Evolutionary conservation across 2,888 invertebrate genomes (phyloP).

Genomic region (Aromia moschata): DNA sequence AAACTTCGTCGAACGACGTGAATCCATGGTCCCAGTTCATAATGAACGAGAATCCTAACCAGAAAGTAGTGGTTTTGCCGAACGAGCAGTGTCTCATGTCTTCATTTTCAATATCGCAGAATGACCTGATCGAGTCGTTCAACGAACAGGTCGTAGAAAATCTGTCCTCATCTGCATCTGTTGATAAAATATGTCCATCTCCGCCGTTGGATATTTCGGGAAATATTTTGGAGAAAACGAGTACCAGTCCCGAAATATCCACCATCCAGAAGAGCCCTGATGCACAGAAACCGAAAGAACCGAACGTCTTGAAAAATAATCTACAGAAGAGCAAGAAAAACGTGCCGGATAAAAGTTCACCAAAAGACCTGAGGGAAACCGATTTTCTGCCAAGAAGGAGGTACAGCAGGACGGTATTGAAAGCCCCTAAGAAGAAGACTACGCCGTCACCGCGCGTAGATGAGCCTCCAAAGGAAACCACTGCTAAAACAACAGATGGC

Average conservation of each 20-base stretch:
- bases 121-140: conserved; percentile 5
- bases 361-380: background rate
- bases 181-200: background rate
- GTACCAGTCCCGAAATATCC: background rate
- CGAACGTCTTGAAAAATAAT: background rate
- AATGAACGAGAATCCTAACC: conserved; percentile 5
- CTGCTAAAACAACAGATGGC: background rate
- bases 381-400: conserved; percentile 13
- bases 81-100: conserved; percentile 1
- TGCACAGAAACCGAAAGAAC: background rate
- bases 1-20: background rate
- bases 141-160: background rate
- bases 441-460: too few relatives aligned
- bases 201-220: too few relatives aligned
- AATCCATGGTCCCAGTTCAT: conserved; percentile 13
- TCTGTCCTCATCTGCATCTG: background rate
- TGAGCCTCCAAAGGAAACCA: background rate
- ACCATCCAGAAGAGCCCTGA: background rate
- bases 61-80: background rate
- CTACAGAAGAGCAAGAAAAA: background rate
- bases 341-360: background rate
- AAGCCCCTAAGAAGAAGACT: background rate
- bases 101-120: conserved; percentile 2
- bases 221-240: too few relatives aligned
- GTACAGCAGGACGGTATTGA: conserved; percentile 9